A percentile compares a stretch with the other conserved stretches of the same genome.
Evolutionary conservation across 2,113 vertebrate species (phyloP).

Genomic region (Crotophaga sulcirostris): DNA sequence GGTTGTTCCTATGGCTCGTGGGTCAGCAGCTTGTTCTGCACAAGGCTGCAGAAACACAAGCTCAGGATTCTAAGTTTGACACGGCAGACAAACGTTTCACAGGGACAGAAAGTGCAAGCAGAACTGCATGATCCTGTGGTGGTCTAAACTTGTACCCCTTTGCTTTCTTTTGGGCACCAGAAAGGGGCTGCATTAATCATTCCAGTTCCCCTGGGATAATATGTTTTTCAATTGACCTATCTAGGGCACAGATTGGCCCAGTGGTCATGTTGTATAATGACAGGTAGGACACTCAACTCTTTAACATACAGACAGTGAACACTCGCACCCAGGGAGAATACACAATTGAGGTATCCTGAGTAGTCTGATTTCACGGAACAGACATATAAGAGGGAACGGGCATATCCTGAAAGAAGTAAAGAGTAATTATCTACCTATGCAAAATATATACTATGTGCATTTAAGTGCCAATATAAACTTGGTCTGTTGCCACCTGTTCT

Average conservation of each 20-base stretch:
- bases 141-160: not conserved
- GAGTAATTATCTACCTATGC: not conserved
- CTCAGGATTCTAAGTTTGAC: not conserved
- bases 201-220: not conserved
- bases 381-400: not conserved
- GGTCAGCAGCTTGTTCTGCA: not conserved
- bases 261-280: conserved; percentile 33
- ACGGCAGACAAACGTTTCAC: not conserved
- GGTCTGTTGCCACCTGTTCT: not conserved
- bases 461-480: conserved; percentile 11
- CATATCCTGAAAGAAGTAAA: not conserved
- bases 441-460: not conserved
- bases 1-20: not conserved
- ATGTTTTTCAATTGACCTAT: conserved; percentile 25
- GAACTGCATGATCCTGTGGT: not conserved
- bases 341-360: conserved; percentile 58
- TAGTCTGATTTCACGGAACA: conserved; percentile 7
- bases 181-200: not conserved
- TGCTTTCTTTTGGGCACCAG: not conserved
- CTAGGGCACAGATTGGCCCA: not conserved
- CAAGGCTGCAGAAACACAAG: not conserved
- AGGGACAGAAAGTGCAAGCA: not conserved
- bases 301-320: conserved; percentile 51
- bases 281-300: conserved; percentile 59
- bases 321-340: conserved; percentile 19